These are phyloP conservation scores for Hypomecis punctinalis DNA, from an alignment of 2,888 invertebrate species.

Conservation along the genomic window DNA sequence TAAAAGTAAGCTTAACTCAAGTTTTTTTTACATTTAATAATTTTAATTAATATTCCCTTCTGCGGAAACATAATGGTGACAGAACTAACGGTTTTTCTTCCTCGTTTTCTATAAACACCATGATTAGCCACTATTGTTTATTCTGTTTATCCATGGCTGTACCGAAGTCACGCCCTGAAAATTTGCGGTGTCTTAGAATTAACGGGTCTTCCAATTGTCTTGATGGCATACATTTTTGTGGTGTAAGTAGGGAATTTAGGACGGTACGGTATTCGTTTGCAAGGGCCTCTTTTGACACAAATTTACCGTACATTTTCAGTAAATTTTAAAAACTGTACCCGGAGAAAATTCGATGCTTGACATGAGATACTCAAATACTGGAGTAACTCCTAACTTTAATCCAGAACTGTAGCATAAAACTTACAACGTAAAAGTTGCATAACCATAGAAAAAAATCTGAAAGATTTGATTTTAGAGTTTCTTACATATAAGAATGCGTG, in stretches of 20 bases:
- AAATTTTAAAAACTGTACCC: too few species aligned
- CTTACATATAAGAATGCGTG: too few species aligned
- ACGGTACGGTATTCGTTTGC: slow-evolving; percentile 8
- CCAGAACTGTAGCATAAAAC: not conserved
- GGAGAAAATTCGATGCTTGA: too few species aligned
- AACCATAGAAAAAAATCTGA: too few species aligned
- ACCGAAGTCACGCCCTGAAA: slow-evolving; percentile 66
- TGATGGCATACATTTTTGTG: slow-evolving; percentile 46
- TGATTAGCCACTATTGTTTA: slow-evolving; percentile 43
- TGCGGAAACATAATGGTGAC: slow-evolving; percentile 33
- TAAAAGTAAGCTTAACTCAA: too few species aligned
- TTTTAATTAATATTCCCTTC: too few species aligned
- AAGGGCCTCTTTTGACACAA: not conserved
- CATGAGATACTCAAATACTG: too few species aligned
- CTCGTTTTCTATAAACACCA: slow-evolving; percentile 41
- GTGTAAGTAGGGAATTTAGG: slow-evolving; percentile 32
- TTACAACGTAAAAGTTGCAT: not conserved
- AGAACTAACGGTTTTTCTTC: slow-evolving; percentile 39
- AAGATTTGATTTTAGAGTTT: too few species aligned
- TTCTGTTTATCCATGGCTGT: slow-evolving; percentile 8
- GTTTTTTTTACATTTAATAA: too few species aligned
- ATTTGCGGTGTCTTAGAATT: slow-evolving; percentile 51
- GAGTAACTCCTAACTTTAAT: too few species aligned
- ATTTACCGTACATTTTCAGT: too few species aligned
- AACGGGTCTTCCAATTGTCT: slow-evolving; percentile 44